phyloP scores from a whole-genome alignment of 2,888 invertebrate species.

The Tetranychus truncatus region DNA sequence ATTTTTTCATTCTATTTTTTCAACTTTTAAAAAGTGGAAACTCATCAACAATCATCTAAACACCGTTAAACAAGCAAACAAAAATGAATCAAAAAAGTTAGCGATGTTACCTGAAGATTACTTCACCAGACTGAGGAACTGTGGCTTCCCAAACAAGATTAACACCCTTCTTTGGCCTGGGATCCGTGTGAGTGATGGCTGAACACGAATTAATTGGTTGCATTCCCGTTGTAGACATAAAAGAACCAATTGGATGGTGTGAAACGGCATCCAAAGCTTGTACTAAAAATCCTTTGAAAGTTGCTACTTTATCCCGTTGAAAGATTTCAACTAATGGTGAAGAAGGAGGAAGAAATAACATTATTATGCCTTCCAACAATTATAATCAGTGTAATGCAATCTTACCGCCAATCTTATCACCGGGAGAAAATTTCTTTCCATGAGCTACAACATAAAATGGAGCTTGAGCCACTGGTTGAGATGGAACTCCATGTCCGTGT shows the following conservation, averaged over 20 bases:
- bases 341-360: neutral
- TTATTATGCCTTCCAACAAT: neutral
- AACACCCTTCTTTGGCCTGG: slow-evolving; percentile 22
- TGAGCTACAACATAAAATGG: slow-evolving; percentile 17
- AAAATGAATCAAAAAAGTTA: too few species aligned
- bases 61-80: too few species aligned
- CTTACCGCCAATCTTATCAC: slow-evolving; percentile 17
- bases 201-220: slow-evolving; percentile 24
- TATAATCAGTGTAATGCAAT: neutral
- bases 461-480: slow-evolving; percentile 12
- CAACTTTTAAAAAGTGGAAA: too few species aligned
- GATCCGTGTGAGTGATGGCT: slow-evolving; percentile 24
- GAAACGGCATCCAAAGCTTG: slow-evolving; percentile 25
- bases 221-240: slow-evolving; percentile 24
- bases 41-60: too few species aligned
- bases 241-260: slow-evolving; percentile 22
- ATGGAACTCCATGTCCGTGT: slow-evolving; percentile 15
- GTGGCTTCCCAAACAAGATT: slow-evolving; percentile 25
- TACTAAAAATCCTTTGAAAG: slow-evolving; percentile 25
- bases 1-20: too few species aligned
- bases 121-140: slow-evolving; percentile 22
- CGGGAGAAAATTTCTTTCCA: slow-evolving; percentile 9
- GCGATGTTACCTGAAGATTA: slow-evolving; percentile 23
- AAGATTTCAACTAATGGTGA: slow-evolving; percentile 22
- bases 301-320: slow-evolving; percentile 15